phyloP scores from a whole-genome alignment of 2,888 invertebrate genomes.

The Blera fallax region DNA sequence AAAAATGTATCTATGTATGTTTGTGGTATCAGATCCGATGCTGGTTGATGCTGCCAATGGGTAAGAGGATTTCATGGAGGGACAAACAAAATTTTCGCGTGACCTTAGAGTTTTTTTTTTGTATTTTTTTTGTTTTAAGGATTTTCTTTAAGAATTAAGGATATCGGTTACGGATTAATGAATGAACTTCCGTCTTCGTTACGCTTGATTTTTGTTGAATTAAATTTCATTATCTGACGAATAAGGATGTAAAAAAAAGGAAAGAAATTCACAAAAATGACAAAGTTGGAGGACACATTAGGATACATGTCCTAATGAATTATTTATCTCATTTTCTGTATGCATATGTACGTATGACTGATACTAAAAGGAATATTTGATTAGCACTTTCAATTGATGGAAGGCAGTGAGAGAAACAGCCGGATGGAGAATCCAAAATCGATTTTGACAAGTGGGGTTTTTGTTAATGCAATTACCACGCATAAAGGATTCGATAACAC shows the following conservation, averaged over 20 bases:
- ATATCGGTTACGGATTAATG: slow-evolving; percentile 54
- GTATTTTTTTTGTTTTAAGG: slow-evolving; percentile 19
- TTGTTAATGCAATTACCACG: slow-evolving; percentile 2
- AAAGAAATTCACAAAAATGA: not conserved
- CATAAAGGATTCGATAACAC: not conserved
- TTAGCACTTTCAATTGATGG: not conserved
- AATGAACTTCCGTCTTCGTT: slow-evolving; percentile 16
- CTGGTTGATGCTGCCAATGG: not conserved
- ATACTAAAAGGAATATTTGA: slow-evolving; percentile 16
- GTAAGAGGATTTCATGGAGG: slow-evolving; percentile 11
- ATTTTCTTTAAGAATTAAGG: slow-evolving; percentile 25
- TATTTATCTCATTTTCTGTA: not conserved
- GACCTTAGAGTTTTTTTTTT: slow-evolving; percentile 2
- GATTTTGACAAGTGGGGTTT: not conserved
- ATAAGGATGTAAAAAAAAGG: not conserved
- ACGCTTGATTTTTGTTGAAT: slow-evolving; percentile 21
- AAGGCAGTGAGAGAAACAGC: not conserved
- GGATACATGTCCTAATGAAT: slow-evolving; percentile 19
- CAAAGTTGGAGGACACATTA: slow-evolving; percentile 4
- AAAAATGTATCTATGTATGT: slow-evolving; percentile 39
- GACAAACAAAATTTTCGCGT: not conserved
- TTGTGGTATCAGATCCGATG: slow-evolving; percentile 20
- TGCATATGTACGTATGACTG: not conserved
- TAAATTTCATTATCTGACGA: slow-evolving; percentile 20
- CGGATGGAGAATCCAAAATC: not conserved